Conservation (phyloP, 1,140 invertebrate genomes). For the Drosophila takahashii region DNA sequence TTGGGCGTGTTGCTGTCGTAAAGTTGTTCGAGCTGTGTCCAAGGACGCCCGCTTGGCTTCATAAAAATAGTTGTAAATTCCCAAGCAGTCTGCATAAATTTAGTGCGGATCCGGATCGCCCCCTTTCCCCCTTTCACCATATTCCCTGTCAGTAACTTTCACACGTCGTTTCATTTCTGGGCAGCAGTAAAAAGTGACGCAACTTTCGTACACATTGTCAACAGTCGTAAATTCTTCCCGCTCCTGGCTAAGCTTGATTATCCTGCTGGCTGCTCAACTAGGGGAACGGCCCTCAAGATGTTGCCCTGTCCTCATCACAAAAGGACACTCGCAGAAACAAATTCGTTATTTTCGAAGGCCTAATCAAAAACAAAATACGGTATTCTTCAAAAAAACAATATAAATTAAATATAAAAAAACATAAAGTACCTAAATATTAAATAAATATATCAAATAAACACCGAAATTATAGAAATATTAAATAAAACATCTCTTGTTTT, state of each 20-base stretch:
- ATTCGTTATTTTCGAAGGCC: no score
- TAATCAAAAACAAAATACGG: no score
- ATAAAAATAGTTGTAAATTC: slow-evolving; percentile 81
- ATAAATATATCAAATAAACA: no score
- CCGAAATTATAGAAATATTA: no score
- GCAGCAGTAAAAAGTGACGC: slow-evolving; percentile 69
- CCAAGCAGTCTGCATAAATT: slow-evolving; percentile 73
- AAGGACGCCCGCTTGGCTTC: slow-evolving; percentile 64
- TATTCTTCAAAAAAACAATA: no score
- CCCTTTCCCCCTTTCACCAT: background rate
- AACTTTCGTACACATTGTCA: slow-evolving; percentile 76
- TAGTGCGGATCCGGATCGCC: slow-evolving; percentile 14
- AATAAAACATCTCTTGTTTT: no score
- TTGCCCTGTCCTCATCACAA: background rate
- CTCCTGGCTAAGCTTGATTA: slow-evolving; percentile 62
- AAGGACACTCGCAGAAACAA: slow-evolving; percentile 9
- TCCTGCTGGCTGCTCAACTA: slow-evolving; percentile 45
- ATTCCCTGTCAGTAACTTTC: slow-evolving; percentile 55
- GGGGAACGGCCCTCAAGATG: slow-evolving; percentile 32
- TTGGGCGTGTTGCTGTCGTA: slow-evolving; percentile 47
- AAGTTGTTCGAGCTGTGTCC: slow-evolving; percentile 49
- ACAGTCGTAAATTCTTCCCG: slow-evolving; percentile 65
- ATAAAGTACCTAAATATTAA: no score
- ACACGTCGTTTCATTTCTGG: slow-evolving; percentile 69
- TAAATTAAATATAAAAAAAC: no score